A percentile compares a stretch with the other conserved stretches of the same genome.
phyloP scores from a whole-genome alignment of 1,140 invertebrate genomes.

The Drosophila arawakana region DNA sequence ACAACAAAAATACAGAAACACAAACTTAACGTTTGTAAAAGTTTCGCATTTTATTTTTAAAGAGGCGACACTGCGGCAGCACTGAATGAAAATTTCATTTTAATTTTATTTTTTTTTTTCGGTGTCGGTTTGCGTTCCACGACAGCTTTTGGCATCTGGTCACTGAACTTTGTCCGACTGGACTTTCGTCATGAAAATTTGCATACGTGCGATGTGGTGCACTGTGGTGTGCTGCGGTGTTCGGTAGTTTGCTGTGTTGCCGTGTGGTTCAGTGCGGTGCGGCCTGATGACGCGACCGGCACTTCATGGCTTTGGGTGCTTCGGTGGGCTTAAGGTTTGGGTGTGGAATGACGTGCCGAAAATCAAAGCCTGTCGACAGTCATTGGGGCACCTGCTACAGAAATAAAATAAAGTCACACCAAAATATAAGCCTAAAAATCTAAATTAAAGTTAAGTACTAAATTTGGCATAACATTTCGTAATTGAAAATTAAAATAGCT shows the following conservation, averaged over 20 bases:
- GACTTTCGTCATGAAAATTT: constrained; percentile 75
- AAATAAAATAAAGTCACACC: no score
- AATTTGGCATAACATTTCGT: no score
- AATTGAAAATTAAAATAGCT: no score
- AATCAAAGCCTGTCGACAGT: constrained; percentile 6
- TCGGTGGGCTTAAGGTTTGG: constrained; percentile 2
- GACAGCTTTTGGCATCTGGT: constrained; percentile 47
- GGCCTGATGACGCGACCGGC: constrained; percentile 53
- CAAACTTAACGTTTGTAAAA: constrained; percentile 63
- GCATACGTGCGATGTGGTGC: constrained; percentile 53
- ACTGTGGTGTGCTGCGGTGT: constrained; percentile 4
- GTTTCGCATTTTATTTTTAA: constrained; percentile 78
- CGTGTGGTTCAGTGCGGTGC: constrained; percentile 1
- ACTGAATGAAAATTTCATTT: constrained; percentile 71
- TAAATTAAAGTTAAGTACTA: no score
- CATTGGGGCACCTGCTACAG: constrained; percentile 12
- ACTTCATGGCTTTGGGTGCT: constrained; percentile 30
- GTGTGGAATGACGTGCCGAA: constrained; percentile 33
- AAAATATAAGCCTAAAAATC: no score
- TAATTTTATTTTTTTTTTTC: constrained; percentile 32
- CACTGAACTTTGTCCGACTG: constrained; percentile 79
- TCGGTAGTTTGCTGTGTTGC: background rate
- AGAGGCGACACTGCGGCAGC: constrained; percentile 28
- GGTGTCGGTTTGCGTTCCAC: constrained; percentile 42
- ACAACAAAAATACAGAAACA: constrained; percentile 12